Base-by-base conservation (phyloP, 2,113 vertebrate species). In the Vidua macroura region DNA sequence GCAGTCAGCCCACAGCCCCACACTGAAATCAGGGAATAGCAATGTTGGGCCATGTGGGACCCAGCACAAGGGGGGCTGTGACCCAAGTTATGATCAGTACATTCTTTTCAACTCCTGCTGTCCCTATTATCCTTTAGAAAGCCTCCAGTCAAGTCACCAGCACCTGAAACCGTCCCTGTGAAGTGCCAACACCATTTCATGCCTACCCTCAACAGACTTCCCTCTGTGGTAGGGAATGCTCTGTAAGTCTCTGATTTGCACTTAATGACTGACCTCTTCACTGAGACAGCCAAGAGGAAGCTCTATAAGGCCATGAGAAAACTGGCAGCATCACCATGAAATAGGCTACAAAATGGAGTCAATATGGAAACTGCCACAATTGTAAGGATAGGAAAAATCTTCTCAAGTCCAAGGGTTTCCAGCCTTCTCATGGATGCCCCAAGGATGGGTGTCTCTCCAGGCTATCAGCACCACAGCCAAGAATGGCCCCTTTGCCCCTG, bases 311-410 rank as follows among this genome's bases (percentile, higher is more conserved):
- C 72, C 72, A 73, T 22, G 46, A 73, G 58, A 87, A 90, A 88
- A 83, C 13, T 37, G 67, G 46, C 41, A 85, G 51, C 72, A 73
- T 30, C 5, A 1, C 56, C 68, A 16, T 21, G 41, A 85, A 88
- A 60, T 7, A 72, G 1, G 1, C 53, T 73, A 16, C n/a, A 68
- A 82, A 83, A 80, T 43, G 44, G 31, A 66, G 22, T 97, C 96
- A 85, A 80, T 90, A 88, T 72, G 87, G 95, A 87, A 97, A 97
- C 95, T 53, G 68, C 76, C 78, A 60, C 28, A 85, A 82, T 79
- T 72, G n/a, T 86, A 31, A 91, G 70, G 43, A 89, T 89, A 93
- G n/a, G 52, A 89, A 22, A 72, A 66, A 69, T 53, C 8, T 58
- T 59, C 9, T 18, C 0, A 48, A 93, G 81, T 56, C 62, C 0